Base-by-base conservation (phyloP, 2,888 invertebrate species). In the Leucania comma region DNA sequence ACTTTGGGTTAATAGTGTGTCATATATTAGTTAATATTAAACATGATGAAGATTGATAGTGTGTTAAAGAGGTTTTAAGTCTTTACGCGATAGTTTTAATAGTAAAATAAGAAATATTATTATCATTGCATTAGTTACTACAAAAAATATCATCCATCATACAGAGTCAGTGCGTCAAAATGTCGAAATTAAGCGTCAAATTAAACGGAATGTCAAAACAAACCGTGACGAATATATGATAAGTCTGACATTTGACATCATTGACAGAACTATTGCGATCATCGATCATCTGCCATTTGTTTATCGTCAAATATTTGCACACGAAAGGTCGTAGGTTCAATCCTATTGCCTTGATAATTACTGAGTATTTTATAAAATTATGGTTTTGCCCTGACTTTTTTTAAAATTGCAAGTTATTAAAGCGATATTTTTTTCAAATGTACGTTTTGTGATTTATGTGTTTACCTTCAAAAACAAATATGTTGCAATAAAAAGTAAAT, bases 231-330 rank as follows among this genome's bases (percentile, higher is more conserved):
- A 81, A 85, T 80, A 48, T 32, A 58, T 80, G 81, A 81, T 78
- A 73, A 77, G 78, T 78, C 50, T 77, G 80, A 84, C 80, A 77
- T 86, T 84, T 82, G 75, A 68, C 76, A 65, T 71, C 61, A 76
- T 81, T 81, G 85, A 83, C 79, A 81, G 62, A 76, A 78, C 53
- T 75, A 61, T 76, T 76, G 74, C 53, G 63, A 59, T 69, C 81
- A 77, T 78, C 67, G 62, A 82, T 78, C 85, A 78, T 62, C 35
- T 59, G 3, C 58, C 67, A 60, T 72, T 72, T 83, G 61, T 75
- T 58, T 60, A 68, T 60, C 67, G 48, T 69, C 77, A 76, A 83
- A 80, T 85, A 82, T 83, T 85, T 71, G 69, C 71, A 38, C 63
- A 59, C 38, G 20, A 71, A 82, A 80, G 85, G 80, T 83, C 78